These are phyloP conservation scores for Cyrtonyx montezumae DNA, from an alignment of 2,113 vertebrate species.

Conservation along the genomic window DNA sequence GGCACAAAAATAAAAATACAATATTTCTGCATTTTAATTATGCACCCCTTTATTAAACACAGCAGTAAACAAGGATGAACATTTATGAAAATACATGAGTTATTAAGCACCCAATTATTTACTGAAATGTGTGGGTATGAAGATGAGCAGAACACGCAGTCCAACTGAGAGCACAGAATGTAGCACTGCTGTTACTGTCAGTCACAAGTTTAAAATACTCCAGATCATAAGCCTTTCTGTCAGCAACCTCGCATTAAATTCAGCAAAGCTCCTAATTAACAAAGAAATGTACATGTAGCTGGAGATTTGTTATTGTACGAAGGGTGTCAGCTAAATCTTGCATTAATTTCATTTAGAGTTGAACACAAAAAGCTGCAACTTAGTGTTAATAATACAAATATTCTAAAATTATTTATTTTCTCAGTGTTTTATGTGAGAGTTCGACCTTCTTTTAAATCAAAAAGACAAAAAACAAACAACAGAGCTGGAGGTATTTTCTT, in stretches of 20 bases:
- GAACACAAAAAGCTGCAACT: background rate
- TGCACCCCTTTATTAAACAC: constrained; percentile 28
- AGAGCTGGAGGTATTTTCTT: background rate
- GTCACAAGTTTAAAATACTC: constrained; percentile 68
- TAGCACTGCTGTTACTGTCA: constrained; percentile 61
- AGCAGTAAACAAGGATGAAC: constrained; percentile 2
- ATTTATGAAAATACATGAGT: background rate
- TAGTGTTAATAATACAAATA: background rate
- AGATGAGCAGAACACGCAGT: background rate
- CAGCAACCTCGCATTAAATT: constrained; percentile 71
- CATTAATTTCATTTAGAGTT: constrained; percentile 13
- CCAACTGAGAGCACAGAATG: constrained; percentile 14
- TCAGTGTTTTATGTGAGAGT: too few species aligned
- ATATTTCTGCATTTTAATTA: background rate
- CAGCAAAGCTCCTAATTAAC: constrained; percentile 60
- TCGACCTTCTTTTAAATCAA: too few species aligned
- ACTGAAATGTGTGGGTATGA: constrained; percentile 24
- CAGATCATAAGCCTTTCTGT: constrained; percentile 50
- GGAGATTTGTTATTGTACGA: background rate
- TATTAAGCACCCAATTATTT: constrained; percentile 29
- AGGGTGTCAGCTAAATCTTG: background rate
- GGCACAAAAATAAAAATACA: background rate
- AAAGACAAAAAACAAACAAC: background rate
- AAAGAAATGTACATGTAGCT: constrained; percentile 31
- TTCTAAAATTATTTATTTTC: too few species aligned